Conservation (phyloP, 2,797 vertebrate genomes). For the Tinamus major region DNA sequence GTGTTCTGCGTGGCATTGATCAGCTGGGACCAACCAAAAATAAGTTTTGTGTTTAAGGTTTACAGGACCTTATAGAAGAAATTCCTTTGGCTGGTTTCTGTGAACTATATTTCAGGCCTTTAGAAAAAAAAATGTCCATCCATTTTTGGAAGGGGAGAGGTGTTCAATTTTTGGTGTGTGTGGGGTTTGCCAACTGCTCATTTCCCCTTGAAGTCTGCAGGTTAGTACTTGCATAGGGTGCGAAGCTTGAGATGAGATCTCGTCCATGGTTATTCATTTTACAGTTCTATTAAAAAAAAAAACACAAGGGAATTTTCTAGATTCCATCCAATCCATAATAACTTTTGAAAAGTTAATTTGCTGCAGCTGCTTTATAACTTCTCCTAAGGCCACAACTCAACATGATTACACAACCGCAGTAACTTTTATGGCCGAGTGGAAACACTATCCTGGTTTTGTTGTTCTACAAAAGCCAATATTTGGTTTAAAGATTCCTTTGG, state of each 20-base stretch:
- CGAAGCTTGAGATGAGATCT: background rate
- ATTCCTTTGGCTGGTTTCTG: background rate
- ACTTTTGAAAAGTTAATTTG: slow-evolving; percentile 69
- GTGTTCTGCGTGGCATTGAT: background rate
- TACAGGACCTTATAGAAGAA: rapidly evolving
- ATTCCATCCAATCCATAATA: slow-evolving; percentile 64
- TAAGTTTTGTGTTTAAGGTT: background rate
- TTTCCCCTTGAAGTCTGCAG: background rate
- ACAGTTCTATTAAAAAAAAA: background rate
- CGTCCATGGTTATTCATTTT: background rate
- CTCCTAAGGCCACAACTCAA: slow-evolving; percentile 66
- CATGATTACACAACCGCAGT: slow-evolving; percentile 68
- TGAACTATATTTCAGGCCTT: background rate
- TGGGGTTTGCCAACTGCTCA: background rate
- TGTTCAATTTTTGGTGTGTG: background rate
- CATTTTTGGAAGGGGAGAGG: rapidly evolving
- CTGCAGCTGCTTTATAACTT: slow-evolving; percentile 66
- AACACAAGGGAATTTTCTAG: slow-evolving; percentile 48
- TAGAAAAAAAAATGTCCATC: background rate
- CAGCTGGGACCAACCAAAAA: background rate
- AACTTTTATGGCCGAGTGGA: slow-evolving; percentile 59
- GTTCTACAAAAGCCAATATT: slow-evolving; percentile 60
- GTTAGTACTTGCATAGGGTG: background rate
- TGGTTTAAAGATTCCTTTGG: slow-evolving; percentile 58
- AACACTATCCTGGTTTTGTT: slow-evolving; percentile 60